Evolutionary conservation across 2,797 vertebrate genomes (phyloP).

Genomic region (Yasuhikotakia modesta): DNA sequence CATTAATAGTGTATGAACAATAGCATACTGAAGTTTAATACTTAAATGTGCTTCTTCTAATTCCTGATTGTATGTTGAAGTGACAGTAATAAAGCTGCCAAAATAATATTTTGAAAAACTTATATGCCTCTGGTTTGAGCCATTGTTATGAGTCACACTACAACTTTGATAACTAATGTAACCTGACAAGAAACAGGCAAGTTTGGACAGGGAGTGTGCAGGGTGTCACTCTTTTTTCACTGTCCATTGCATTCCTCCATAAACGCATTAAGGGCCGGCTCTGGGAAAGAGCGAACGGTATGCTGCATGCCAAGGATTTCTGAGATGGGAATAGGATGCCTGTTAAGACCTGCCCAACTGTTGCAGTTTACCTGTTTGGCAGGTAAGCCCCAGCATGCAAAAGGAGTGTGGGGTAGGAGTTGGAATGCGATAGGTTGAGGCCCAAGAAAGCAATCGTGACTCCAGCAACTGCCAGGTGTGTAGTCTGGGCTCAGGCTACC

Average conservation of each 20-base stretch:
- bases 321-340: constrained; percentile 47
- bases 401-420: constrained; percentile 6
- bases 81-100: background rate
- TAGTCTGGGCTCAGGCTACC: background rate
- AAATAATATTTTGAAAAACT: no score
- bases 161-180: constrained; percentile 33
- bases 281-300: constrained; percentile 34
- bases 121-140: background rate
- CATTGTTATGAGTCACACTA: constrained; percentile 2
- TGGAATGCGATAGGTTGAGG: constrained; percentile 52
- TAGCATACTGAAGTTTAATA: background rate
- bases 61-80: background rate
- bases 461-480: constrained; percentile 35
- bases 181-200: constrained; percentile 46
- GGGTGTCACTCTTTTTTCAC: constrained; percentile 26
- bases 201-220: constrained; percentile 43
- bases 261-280: constrained; percentile 2
- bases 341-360: constrained; percentile 56
- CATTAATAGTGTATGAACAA: background rate
- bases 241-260: constrained; percentile 21
- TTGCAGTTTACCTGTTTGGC: constrained; percentile 41
- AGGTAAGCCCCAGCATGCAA: constrained; percentile 42
- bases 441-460: constrained; percentile 12
- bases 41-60: background rate
- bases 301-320: constrained; percentile 57